Conservation (phyloP, 2,888 invertebrate genomes). For the Steromphala cineraria region DNA sequence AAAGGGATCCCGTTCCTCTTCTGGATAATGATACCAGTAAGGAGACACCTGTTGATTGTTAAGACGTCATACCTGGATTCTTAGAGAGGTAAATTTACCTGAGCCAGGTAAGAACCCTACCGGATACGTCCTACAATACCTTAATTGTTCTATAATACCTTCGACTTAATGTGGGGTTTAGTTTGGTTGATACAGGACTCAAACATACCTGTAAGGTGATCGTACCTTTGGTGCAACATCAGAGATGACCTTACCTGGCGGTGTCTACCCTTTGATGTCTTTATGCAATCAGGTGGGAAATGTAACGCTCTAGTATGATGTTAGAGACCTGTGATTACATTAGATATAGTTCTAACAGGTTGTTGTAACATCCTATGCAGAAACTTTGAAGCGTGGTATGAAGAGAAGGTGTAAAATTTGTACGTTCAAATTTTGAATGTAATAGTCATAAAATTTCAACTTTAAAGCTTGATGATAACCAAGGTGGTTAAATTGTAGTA, state of each 20-base stretch:
- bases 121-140: not conserved
- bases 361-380: no score
- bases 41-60: not conserved
- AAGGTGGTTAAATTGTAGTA: no score
- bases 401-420: no score
- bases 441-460: no score
- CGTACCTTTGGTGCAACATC: not conserved
- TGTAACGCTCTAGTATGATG: not conserved
- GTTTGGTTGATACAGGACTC: no score
- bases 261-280: not conserved
- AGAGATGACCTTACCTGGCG: not conserved
- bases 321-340: not conserved
- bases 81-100: not conserved
- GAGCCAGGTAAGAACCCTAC: not conserved
- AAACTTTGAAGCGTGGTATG: no score
- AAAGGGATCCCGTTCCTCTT: not conserved
- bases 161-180: not conserved
- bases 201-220: no score
- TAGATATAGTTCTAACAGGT: not conserved
- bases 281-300: not conserved
- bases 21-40: not conserved
- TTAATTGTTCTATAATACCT: not conserved
- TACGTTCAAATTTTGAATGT: no score
- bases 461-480: no score
- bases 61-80: not conserved